phyloP scores from a whole-genome alignment of 2,113 vertebrate species.

The Diphyllodes magnificus region DNA sequence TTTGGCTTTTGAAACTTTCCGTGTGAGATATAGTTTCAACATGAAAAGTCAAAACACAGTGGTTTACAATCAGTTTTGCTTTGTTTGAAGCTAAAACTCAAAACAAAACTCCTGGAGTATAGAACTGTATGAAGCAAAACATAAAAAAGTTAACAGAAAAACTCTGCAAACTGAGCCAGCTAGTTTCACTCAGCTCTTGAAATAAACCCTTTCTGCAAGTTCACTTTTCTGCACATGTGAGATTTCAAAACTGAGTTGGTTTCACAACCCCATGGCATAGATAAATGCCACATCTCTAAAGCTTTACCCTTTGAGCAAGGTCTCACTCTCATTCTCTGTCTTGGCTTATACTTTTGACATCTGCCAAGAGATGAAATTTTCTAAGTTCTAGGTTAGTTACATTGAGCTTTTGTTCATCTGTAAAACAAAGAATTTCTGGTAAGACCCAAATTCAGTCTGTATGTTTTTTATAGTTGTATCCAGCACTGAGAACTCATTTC shows the following conservation, averaged over 20 bases:
- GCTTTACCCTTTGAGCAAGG: not conserved
- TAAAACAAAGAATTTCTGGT: not conserved
- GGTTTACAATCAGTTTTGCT: conserved; percentile 1
- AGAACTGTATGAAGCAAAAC: not conserved
- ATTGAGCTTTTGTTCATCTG: not conserved
- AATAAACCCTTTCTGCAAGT: not conserved
- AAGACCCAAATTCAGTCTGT: not conserved
- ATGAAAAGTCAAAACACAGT: not conserved
- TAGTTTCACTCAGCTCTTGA: conserved; percentile 10
- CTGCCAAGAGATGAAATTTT: not conserved
- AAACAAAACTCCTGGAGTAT: not conserved
- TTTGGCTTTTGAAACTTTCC: not conserved
- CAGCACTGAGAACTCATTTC: not conserved
- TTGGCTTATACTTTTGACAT: not conserved
- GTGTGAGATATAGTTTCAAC: not conserved
- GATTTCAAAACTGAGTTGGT: not conserved
- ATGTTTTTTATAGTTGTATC: not conserved
- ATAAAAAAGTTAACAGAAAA: not conserved
- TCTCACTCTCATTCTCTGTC: not conserved
- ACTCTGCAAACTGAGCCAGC: not conserved
- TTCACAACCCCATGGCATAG: not conserved
- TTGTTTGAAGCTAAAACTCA: conserved; percentile 47
- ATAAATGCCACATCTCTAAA: not conserved
- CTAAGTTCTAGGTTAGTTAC: not conserved
- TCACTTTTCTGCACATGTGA: conserved; percentile 10